These are phyloP conservation scores for Anolis carolinensis DNA, from an alignment of 2,113 vertebrate species.

Conservation along the genomic window DNA sequence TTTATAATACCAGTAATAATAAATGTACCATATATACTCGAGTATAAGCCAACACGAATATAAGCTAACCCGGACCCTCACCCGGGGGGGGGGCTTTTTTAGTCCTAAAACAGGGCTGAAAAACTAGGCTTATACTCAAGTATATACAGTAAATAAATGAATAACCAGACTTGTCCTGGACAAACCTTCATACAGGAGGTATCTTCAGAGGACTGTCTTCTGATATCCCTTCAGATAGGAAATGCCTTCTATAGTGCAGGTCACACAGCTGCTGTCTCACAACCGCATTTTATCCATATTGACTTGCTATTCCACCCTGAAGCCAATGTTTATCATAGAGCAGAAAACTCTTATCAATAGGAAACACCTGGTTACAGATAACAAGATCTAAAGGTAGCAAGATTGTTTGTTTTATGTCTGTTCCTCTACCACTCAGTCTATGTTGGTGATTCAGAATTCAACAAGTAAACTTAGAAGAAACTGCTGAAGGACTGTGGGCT, in stretches of 20 bases:
- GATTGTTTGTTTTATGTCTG: background rate
- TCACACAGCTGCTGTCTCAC: background rate
- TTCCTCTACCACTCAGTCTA: background rate
- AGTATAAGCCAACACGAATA: no score
- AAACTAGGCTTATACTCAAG: no score
- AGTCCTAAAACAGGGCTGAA: no score
- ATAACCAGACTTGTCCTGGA: no score
- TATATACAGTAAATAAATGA: no score
- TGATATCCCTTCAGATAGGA: no score
- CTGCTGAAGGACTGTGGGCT: background rate
- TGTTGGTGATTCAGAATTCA: background rate
- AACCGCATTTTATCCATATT: background rate
- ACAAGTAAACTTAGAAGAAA: background rate
- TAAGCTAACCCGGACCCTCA: no score
- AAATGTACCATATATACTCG: no score
- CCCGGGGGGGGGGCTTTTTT: no score
- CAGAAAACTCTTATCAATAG: background rate
- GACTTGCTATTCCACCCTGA: background rate
- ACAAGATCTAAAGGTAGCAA: background rate
- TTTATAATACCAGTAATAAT: no score
- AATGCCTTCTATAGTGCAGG: background rate
- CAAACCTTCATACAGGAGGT: no score
- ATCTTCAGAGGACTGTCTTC: no score
- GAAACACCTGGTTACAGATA: background rate
- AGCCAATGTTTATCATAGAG: background rate